Percentiles rank a stretch among this genome's conserved stretches.
phyloP scores from a whole-genome alignment of 2,113 vertebrate genomes.

The Sceloporus undulatus region DNA sequence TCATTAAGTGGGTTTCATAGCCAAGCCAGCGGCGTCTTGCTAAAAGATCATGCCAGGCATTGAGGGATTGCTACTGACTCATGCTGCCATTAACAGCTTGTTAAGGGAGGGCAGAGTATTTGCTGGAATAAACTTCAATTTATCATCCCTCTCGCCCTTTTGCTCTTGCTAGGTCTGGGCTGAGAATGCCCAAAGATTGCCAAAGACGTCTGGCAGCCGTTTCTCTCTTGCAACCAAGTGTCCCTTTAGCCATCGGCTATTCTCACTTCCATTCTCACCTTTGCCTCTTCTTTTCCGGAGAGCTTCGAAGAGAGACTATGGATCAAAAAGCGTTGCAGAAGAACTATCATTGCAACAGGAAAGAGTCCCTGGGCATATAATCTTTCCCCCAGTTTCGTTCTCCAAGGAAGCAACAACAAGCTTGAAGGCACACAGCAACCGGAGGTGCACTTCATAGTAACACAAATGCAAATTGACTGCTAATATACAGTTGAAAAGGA shows the following conservation, averaged over 20 bases:
- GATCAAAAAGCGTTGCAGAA: neutral
- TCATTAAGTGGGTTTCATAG: too few species aligned
- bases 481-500: too few species aligned
- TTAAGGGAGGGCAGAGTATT: neutral
- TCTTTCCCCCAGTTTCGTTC: too few species aligned
- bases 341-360: neutral
- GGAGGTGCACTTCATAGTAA: too few species aligned
- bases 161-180: neutral
- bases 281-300: neutral
- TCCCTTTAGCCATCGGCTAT: constrained; percentile 8
- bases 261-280: neutral
- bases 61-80: constrained; percentile 11
- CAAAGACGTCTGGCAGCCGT: neutral
- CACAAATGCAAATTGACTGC: too few species aligned
- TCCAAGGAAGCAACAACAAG: too few species aligned
- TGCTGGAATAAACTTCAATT: constrained; percentile 17
- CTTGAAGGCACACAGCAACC: too few species aligned
- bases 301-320: neutral
- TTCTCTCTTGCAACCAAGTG: neutral
- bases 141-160: neutral
- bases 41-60: too few species aligned
- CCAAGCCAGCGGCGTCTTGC: too few species aligned
- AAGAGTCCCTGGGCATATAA: neutral
- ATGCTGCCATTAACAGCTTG: neutral
- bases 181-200: neutral